Conservation (phyloP, 2,797 vertebrate genomes). For the Jordanella pulchra region DNA sequence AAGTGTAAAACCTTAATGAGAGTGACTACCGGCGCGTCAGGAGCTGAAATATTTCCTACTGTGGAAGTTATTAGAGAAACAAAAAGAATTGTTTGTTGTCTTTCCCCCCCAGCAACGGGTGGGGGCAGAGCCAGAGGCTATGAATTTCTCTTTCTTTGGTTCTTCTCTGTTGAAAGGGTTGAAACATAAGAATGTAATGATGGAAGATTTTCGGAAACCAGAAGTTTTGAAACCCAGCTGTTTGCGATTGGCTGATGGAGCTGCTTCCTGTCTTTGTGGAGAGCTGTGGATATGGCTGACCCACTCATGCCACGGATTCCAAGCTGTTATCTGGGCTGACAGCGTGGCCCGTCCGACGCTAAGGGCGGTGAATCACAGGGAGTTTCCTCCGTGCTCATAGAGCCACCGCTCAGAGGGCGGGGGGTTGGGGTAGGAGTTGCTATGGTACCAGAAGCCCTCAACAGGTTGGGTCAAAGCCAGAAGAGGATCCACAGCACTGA, state of each 20-base stretch:
- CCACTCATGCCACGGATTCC: conserved; percentile 39
- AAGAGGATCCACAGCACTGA: conserved; percentile 67
- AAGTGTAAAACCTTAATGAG: no score
- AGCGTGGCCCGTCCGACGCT: conserved; percentile 25
- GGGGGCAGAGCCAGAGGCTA: no score
- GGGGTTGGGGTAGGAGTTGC: conserved; percentile 45
- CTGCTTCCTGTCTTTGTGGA: conserved; percentile 48
- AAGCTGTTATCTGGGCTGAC: conserved; percentile 51
- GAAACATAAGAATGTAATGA: not conserved
- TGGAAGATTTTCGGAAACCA: no score
- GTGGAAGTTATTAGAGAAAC: no score
- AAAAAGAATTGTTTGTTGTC: no score
- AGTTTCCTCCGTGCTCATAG: conserved; percentile 64
- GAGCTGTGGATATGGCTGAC: conserved; percentile 54
- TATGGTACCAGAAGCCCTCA: conserved; percentile 35
- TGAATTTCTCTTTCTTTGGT: not conserved
- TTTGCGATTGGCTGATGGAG: conserved; percentile 27
- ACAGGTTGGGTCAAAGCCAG: conserved; percentile 56
- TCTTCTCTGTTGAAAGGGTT: not conserved
- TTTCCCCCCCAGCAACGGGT: not conserved
- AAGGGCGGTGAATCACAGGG: conserved; percentile 67
- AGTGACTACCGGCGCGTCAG: no score
- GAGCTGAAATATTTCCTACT: no score
- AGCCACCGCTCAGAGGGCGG: conserved; percentile 22
- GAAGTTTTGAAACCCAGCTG: no score